phyloP scores from a whole-genome alignment of 2,888 invertebrate genomes.

The Nudaria mundana region DNA sequence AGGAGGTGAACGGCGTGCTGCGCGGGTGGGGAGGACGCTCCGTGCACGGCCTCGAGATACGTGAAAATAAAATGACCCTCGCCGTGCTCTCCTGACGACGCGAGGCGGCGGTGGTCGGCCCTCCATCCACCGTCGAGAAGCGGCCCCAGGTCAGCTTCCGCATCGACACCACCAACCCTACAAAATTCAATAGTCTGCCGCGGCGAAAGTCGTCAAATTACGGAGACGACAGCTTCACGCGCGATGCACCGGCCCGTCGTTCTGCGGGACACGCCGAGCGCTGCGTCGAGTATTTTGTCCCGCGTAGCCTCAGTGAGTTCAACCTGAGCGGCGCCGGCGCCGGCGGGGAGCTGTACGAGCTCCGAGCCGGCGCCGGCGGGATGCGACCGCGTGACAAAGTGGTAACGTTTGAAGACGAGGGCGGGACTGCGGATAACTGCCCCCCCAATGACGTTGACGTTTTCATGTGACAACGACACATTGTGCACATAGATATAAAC shows the following conservation, averaged over 20 bases:
- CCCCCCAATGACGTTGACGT: constrained; percentile 86
- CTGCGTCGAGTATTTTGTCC: constrained; percentile 91
- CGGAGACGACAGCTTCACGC: constrained; percentile 79
- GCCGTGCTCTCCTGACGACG: constrained; percentile 82
- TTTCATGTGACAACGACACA: constrained; percentile 86
- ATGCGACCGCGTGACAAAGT: constrained; percentile 81
- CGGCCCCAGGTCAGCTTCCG: constrained; percentile 60
- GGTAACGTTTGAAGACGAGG: constrained; percentile 91
- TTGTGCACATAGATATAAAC: constrained; percentile 34
- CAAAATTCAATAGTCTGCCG: constrained; percentile 81
- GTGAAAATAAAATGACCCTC: constrained; percentile 75
- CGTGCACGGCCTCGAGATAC: constrained; percentile 70
- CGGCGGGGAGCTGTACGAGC: constrained; percentile 32
- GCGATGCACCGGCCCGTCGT: constrained; percentile 84
- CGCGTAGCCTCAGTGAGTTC: constrained; percentile 91
- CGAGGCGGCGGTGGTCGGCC: constrained; percentile 54
- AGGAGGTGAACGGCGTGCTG: constrained; percentile 80
- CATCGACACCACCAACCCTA: constrained; percentile 64
- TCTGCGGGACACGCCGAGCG: constrained; percentile 83
- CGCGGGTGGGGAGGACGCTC: constrained; percentile 47
- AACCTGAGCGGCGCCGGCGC: constrained; percentile 83
- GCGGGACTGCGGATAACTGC: constrained; percentile 41
- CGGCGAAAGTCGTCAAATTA: constrained; percentile 62
- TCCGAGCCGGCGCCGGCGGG: constrained; percentile 29
- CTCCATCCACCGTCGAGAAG: constrained; percentile 48